These are phyloP conservation scores for Cephalopterus ornatus DNA, from an alignment of 2,113 vertebrate genomes.

Conservation along the genomic window DNA sequence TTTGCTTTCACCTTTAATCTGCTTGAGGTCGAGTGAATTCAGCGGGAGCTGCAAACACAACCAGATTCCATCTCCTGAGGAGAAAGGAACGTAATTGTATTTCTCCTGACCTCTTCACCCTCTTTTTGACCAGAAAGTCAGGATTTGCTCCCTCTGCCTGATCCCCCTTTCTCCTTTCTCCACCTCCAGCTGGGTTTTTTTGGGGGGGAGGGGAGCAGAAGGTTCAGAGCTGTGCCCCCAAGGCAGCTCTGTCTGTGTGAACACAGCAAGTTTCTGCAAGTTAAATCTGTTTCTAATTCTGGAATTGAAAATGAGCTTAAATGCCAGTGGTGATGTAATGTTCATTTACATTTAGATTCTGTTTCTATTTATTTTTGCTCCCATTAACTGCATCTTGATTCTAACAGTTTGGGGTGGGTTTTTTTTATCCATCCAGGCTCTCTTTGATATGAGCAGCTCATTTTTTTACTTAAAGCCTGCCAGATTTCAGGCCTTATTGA, in stretches of 20 bases:
- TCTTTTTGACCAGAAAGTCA: not conserved
- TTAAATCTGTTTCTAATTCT: not conserved
- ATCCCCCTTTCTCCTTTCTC: not conserved
- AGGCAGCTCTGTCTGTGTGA: not conserved
- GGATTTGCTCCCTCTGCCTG: not conserved
- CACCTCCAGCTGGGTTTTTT: not conserved
- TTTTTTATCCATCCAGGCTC: not conserved
- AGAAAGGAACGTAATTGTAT: not conserved
- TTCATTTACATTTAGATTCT: slow-evolving; percentile 53
- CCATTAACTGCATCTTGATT: slow-evolving; percentile 15
- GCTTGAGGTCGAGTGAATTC: not conserved
- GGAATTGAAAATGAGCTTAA: slow-evolving; percentile 6
- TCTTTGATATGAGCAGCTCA: not conserved
- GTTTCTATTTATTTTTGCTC: slow-evolving; percentile 48
- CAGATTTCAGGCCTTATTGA: slow-evolving; percentile 4
- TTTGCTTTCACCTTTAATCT: not conserved
- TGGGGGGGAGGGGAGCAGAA: not conserved
- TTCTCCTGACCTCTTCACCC: not conserved
- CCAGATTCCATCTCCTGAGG: not conserved
- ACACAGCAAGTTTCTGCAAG: not conserved
- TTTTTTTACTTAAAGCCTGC: slow-evolving; percentile 35
- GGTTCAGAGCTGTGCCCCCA: not conserved
- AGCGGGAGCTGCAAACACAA: not conserved
- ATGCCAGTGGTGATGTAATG: slow-evolving; percentile 42
- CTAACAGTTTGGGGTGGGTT: not conserved